Conservation (phyloP, 2,797 vertebrate species). For the Hoplostethus atlanticus region DNA sequence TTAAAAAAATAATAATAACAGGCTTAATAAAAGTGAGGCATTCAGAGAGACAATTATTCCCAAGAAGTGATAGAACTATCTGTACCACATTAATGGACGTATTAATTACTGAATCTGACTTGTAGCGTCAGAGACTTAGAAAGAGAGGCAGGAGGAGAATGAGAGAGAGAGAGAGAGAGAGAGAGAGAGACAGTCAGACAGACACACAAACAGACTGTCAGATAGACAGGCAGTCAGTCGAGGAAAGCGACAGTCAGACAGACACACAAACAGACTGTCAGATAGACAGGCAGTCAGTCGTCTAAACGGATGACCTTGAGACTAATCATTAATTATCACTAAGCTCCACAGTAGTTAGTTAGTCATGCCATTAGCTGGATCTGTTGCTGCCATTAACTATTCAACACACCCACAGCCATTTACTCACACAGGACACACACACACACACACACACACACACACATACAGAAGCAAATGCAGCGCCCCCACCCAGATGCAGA, state of each 20-base stretch:
- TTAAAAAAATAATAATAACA: conserved; percentile 38
- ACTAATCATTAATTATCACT: conserved; percentile 59
- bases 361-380: conserved; percentile 66
- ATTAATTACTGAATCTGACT: no score
- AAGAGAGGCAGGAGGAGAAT: no score
- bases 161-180: no score
- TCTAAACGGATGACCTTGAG: conserved; percentile 61
- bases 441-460: conserved; percentile 18
- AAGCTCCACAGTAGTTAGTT: conserved; percentile 51
- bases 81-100: neutral
- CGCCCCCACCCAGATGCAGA: neutral
- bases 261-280: no score
- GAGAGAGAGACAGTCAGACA: no score
- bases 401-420: conserved; percentile 65
- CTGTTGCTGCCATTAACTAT: conserved; percentile 75
- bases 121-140: no score
- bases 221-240: no score
- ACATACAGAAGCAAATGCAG: conserved; percentile 13
- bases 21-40: conserved; percentile 21
- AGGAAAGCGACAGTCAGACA: no score
- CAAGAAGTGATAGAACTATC: conserved; percentile 13
- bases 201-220: no score
- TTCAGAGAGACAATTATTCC: neutral
- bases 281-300: neutral
- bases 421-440: conserved; percentile 40